These are phyloP conservation scores for Chymomyza procnemis DNA, from an alignment of 2,888 invertebrate genomes.

Conservation along the genomic window DNA sequence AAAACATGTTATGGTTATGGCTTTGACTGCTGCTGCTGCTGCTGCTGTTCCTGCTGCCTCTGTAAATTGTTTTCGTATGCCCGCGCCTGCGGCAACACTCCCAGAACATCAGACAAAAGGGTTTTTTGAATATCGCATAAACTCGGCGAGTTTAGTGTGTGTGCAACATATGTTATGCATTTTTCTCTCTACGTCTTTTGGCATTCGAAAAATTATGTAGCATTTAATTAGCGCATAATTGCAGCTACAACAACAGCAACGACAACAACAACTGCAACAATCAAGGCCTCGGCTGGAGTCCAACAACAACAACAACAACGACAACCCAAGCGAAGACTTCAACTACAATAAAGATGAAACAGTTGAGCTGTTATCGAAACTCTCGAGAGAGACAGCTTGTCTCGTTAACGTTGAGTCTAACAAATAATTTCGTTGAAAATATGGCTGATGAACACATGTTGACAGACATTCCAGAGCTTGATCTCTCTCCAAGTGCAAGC, in stretches of 20 bases:
- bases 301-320: too few relatives aligned
- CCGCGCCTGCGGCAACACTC: constrained; percentile 50
- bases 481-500: neutral
- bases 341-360: neutral
- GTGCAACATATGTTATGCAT: constrained; percentile 70
- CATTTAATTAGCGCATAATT: constrained; percentile 74
- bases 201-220: constrained; percentile 70
- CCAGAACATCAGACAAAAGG: constrained; percentile 36
- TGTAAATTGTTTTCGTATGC: constrained; percentile 63
- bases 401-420: constrained; percentile 2
- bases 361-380: neutral
- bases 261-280: constrained; percentile 2
- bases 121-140: constrained; percentile 2
- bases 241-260: constrained; percentile 31
- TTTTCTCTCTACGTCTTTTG: constrained; percentile 63
- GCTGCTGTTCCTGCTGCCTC: constrained; percentile 16
- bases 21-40: constrained; percentile 24
- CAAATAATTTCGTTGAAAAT: constrained; percentile 3
- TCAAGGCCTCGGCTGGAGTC: too few relatives aligned
- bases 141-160: constrained; percentile 22
- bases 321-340: neutral
- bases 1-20: constrained; percentile 74
- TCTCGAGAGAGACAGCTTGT: neutral
- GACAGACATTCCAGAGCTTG: constrained; percentile 5
- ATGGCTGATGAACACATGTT: neutral